These are phyloP conservation scores for Tursiops truncatus DNA, from an alignment of 2,113 vertebrate species.

Conservation along the genomic window DNA sequence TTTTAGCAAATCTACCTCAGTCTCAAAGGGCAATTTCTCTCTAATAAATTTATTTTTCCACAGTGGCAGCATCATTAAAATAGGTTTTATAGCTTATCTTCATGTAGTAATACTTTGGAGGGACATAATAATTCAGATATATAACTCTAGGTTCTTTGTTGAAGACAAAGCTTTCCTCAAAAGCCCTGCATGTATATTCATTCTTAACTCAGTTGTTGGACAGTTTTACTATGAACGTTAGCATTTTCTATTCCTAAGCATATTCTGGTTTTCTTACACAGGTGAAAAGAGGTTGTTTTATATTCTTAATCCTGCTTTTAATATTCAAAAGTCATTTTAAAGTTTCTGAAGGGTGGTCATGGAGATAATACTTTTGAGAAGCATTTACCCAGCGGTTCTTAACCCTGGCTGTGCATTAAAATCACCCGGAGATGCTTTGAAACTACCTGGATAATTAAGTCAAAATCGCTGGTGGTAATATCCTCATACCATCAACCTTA, in stretches of 20 bases:
- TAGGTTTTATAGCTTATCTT: conserved; percentile 47
- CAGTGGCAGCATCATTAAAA: conserved; percentile 60
- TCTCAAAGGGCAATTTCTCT: background rate
- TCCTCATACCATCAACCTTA: background rate
- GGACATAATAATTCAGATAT: conserved; percentile 28
- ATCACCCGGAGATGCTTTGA: background rate
- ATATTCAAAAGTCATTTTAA: background rate
- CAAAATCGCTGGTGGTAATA: background rate
- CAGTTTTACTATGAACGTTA: background rate
- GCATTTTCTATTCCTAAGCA: background rate
- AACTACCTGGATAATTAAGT: background rate
- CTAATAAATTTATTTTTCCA: conserved; percentile 59
- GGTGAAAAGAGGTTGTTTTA: conserved; percentile 33
- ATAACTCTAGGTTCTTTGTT: background rate
- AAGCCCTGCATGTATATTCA: background rate
- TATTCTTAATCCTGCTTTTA: background rate
- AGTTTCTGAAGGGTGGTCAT: conserved; percentile 13
- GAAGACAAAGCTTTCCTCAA: background rate
- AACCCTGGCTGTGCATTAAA: background rate
- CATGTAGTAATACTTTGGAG: conserved; percentile 2
- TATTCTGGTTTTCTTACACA: conserved; percentile 30
- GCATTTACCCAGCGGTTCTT: background rate
- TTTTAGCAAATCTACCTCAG: conserved; percentile 34
- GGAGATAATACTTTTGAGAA: background rate
- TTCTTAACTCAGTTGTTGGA: conserved; percentile 5